Conservation (phyloP, 2,113 vertebrate species). For the Sturnus vulgaris region DNA sequence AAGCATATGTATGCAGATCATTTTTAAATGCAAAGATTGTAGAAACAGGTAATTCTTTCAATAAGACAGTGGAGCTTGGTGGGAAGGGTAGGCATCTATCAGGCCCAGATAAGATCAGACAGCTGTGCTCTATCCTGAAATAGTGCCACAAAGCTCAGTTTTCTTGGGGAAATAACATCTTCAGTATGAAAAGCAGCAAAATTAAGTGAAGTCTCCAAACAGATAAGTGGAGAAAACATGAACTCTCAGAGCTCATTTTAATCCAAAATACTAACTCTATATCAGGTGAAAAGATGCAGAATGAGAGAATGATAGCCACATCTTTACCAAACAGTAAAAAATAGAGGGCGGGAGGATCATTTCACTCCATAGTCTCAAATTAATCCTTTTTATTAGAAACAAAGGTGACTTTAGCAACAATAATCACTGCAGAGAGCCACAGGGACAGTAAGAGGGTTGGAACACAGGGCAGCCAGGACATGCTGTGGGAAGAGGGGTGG, state of each 20-base stretch:
- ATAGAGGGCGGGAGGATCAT: neutral
- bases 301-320: neutral
- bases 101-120: conserved; percentile 50
- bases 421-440: neutral
- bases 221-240: neutral
- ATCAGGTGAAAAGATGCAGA: neutral
- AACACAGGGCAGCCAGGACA: neutral
- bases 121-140: conserved; percentile 38
- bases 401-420: neutral
- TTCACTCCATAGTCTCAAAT: neutral
- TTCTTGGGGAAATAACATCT: conserved; percentile 11
- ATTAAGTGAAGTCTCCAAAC: neutral
- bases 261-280: neutral
- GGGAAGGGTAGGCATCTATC: conserved; percentile 19
- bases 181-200: conserved; percentile 29
- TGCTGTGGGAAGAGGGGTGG: accelerated
- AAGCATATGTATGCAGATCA: conserved; percentile 11
- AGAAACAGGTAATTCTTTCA: neutral
- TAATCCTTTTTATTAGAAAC: neutral
- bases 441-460: neutral
- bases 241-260: neutral
- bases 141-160: neutral
- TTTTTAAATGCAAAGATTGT: conserved; percentile 8
- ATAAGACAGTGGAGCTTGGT: neutral
- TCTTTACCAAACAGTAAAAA: neutral